Percentiles rank a stretch among this genome's conserved stretches.
Conservation (phyloP, 2,113 vertebrate genomes). For the Butorides virescens region DNA sequence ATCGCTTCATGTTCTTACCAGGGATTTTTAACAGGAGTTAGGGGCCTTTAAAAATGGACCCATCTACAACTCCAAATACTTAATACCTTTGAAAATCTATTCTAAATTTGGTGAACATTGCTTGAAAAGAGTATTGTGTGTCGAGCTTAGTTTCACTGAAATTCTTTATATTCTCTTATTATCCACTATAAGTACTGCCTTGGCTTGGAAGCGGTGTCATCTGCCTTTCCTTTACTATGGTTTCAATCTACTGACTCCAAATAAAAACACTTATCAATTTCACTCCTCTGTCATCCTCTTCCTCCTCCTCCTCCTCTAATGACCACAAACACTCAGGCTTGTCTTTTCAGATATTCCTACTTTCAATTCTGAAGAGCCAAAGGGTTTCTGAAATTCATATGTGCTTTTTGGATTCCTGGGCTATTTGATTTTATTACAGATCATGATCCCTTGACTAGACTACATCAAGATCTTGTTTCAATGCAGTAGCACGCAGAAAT, state of each 20-base stretch:
- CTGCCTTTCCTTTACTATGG: background rate
- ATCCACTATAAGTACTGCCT: background rate
- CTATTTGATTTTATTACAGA: conserved; percentile 9
- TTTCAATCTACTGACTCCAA: background rate
- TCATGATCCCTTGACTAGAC: background rate
- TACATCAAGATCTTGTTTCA: conserved; percentile 28
- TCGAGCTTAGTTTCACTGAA: background rate
- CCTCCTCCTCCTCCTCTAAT: background rate
- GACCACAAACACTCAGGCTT: background rate
- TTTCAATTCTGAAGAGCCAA: background rate
- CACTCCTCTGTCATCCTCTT: background rate
- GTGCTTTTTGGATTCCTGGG: background rate
- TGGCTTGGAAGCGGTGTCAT: background rate
- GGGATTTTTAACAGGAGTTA: background rate
- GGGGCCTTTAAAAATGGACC: background rate
- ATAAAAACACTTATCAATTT: background rate
- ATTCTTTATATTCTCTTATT: background rate
- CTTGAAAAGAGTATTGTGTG: background rate
- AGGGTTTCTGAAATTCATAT: background rate
- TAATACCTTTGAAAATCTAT: background rate
- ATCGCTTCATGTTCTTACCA: background rate
- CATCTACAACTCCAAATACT: background rate
- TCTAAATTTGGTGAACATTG: background rate
- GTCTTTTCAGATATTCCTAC: background rate
- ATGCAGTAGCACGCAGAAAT: background rate